phyloP scores from a whole-genome alignment of 2,797 vertebrate genomes.

The Eulemur albifrons region DNA sequence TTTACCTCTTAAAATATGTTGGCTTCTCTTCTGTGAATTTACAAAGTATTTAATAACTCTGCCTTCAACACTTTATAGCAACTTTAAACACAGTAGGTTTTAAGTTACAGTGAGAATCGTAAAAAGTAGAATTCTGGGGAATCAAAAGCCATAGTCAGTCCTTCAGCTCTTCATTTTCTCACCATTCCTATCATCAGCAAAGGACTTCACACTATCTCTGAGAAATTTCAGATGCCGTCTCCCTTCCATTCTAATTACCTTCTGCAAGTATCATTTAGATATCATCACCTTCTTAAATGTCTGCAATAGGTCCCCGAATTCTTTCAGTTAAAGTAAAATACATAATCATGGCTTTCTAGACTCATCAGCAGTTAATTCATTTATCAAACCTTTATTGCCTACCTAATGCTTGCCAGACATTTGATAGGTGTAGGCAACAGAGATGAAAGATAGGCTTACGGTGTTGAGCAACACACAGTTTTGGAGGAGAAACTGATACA shows the following conservation, averaged over 20 bases:
- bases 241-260: background rate
- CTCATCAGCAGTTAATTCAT: background rate
- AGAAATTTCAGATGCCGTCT: background rate
- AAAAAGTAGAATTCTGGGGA: background rate
- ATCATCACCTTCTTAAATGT: background rate
- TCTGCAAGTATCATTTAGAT: background rate
- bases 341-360: background rate
- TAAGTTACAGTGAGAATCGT: background rate
- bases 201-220: background rate
- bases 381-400: background rate
- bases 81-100: background rate
- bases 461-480: background rate
- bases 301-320: background rate
- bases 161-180: background rate
- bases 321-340: conserved; percentile 17
- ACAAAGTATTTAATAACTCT: background rate
- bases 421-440: background rate
- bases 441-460: background rate
- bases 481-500: background rate
- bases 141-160: background rate
- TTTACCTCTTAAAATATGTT: conserved; percentile 12
- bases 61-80: background rate
- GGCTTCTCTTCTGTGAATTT: conserved; percentile 16
- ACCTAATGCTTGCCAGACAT: background rate
- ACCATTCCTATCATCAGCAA: background rate